These are phyloP conservation scores for Tanypteryx hageni DNA, from an alignment of 2,888 invertebrate genomes.

Conservation along the genomic window DNA sequence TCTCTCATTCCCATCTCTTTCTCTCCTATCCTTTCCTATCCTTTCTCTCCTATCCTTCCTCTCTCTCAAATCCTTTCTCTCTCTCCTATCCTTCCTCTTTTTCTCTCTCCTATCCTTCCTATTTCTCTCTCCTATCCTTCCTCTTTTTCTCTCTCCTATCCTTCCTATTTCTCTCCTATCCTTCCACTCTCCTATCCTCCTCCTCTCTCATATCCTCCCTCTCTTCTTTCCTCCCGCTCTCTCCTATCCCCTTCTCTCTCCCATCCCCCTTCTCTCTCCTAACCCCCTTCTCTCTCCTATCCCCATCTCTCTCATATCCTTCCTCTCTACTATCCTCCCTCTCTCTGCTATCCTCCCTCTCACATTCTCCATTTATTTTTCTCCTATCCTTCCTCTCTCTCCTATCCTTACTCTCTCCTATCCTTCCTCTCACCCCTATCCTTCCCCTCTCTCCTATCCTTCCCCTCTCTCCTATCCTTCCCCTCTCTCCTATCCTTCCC, in stretches of 20 bases:
- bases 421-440: neutral
- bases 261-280: neutral
- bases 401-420: neutral
- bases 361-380: too few species aligned
- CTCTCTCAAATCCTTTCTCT: neutral
- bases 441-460: neutral
- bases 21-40: neutral
- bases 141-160: too few species aligned
- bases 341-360: neutral
- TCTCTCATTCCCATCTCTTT: neutral
- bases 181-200: too few species aligned
- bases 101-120: too few species aligned
- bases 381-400: too few species aligned
- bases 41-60: too few species aligned
- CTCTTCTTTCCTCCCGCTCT: neutral
- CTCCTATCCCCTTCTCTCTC: neutral
- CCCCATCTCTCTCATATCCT: neutral
- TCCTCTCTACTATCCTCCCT: neutral
- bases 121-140: neutral
- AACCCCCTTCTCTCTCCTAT: too few species aligned
- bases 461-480: too few species aligned
- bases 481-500: neutral
- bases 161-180: too few species aligned
- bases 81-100: neutral
- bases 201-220: neutral